Percentiles rank a stretch among this genome's conserved stretches.
phyloP scores from a whole-genome alignment of 1,140 invertebrate species.

The Nixonia krombeini region DNA sequence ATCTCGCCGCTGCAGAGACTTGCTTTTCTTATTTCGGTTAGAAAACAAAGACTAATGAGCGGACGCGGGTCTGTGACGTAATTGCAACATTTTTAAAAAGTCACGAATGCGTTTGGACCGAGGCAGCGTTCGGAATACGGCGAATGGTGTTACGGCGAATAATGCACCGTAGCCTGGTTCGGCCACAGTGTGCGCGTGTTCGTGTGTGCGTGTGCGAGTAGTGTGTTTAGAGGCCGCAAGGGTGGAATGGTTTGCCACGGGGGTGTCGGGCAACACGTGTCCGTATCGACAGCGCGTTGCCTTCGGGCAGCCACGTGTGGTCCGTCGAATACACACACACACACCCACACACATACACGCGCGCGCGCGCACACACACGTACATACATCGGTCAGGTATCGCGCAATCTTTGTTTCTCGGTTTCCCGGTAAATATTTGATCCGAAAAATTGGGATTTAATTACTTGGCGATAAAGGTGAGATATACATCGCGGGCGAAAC shows the following conservation, averaged over 20 bases:
- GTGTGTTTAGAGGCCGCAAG: slow-evolving; percentile 46
- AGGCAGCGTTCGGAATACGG: slow-evolving; percentile 41
- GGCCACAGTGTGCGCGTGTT: slow-evolving; percentile 23
- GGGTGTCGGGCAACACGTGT: slow-evolving; percentile 62
- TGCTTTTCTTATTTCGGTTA: slow-evolving; percentile 45
- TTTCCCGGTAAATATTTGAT: slow-evolving; percentile 45
- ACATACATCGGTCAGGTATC: too few relatives aligned
- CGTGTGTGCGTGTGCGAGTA: slow-evolving; percentile 39
- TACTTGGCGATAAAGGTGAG: slow-evolving; percentile 20
- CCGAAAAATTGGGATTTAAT: slow-evolving; percentile 31
- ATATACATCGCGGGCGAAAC: too few relatives aligned
- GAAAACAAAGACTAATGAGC: slow-evolving; percentile 58
- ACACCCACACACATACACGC: too few relatives aligned
- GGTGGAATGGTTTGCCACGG: slow-evolving; percentile 41
- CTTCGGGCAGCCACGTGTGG: slow-evolving; percentile 60
- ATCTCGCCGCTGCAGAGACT: slow-evolving; percentile 46
- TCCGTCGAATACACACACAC: slow-evolving; percentile 50
- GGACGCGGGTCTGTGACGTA: slow-evolving; percentile 56
- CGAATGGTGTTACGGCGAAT: slow-evolving; percentile 56
- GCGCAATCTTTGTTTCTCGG: slow-evolving; percentile 37
- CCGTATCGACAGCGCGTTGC: slow-evolving; percentile 63
- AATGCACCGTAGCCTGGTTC: slow-evolving; percentile 57
- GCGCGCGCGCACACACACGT: too few relatives aligned
- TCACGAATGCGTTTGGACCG: slow-evolving; percentile 60
- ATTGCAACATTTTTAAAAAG: slow-evolving; percentile 66